phyloP scores from a whole-genome alignment of 2,113 vertebrate genomes.

The Petromus typicus region DNA sequence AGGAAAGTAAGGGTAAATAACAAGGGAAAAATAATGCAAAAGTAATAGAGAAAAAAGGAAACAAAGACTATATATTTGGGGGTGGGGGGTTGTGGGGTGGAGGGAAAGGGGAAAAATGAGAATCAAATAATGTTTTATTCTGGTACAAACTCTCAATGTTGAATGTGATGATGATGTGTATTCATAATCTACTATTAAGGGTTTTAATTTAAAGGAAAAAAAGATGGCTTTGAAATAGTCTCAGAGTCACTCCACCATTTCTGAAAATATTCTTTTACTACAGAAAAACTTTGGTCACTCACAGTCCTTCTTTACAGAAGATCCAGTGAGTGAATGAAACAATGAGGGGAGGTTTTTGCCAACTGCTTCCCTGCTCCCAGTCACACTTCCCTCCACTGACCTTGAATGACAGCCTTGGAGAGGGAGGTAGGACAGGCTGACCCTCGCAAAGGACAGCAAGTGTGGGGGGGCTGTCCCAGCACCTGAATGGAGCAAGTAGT shows the following conservation, averaged over 20 bases:
- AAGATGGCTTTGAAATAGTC: not conserved
- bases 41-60: too few relatives aligned
- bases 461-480: not conserved
- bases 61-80: too few relatives aligned
- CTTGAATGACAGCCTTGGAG: conserved; percentile 26
- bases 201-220: too few relatives aligned
- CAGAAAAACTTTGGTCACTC: not conserved
- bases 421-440: not conserved
- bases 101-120: too few relatives aligned
- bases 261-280: not conserved
- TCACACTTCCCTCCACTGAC: not conserved
- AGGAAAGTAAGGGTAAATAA: too few relatives aligned
- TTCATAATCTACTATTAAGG: too few relatives aligned
- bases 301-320: not conserved
- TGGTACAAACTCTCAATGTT: too few relatives aligned
- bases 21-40: too few relatives aligned
- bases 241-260: not conserved
- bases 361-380: not conserved
- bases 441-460: not conserved
- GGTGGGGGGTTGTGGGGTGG: too few relatives aligned
- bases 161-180: too few relatives aligned
- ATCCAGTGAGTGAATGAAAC: not conserved
- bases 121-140: too few relatives aligned
- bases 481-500: not conserved
- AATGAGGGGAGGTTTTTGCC: not conserved